Evolutionary conservation across 2,797 vertebrate genomes (phyloP).

Genomic region (Thaleichthys pacificus): DNA sequence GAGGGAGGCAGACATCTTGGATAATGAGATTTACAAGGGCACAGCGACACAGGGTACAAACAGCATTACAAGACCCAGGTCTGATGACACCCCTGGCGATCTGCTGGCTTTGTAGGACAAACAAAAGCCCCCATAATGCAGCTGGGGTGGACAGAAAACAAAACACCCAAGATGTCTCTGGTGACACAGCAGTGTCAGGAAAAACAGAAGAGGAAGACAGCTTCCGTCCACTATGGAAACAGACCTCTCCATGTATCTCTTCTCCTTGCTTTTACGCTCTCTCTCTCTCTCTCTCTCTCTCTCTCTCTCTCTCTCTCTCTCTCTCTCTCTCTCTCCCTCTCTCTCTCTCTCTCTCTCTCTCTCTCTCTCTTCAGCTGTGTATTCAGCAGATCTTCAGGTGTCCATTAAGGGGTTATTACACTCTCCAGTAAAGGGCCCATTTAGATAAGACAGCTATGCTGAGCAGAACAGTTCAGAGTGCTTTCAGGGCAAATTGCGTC

Average conservation of each 20-base stretch:
- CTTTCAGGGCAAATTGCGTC: conserved; percentile 71
- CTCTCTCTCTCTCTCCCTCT: neutral
- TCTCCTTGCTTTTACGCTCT: conserved; percentile 6
- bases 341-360: conserved; percentile 15
- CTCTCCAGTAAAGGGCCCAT: conserved; percentile 63
- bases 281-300: neutral
- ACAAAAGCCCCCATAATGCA: conserved; percentile 26
- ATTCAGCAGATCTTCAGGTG: conserved; percentile 66
- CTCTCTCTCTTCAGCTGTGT: conserved; percentile 33
- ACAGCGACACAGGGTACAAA: conserved; percentile 20
- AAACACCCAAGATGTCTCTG: conserved; percentile 30
- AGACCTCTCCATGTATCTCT: neutral
- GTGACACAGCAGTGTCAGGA: conserved; percentile 21
- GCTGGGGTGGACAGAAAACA: conserved; percentile 35
- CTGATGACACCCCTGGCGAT: conserved; percentile 39
- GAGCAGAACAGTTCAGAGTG: conserved; percentile 67
- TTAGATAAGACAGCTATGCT: conserved; percentile 73
- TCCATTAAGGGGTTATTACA: conserved; percentile 74
- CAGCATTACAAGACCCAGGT: conserved; percentile 19
- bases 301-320: conserved; percentile 17
- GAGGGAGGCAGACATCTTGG: conserved; percentile 11
- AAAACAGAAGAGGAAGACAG: neutral
- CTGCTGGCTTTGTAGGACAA: conserved; percentile 17
- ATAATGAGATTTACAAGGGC: conserved; percentile 58
- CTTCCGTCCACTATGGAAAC: neutral